These are phyloP conservation scores for Melanotaenia nigrans DNA, from an alignment of 2,797 vertebrate species.

Conservation along the genomic window DNA sequence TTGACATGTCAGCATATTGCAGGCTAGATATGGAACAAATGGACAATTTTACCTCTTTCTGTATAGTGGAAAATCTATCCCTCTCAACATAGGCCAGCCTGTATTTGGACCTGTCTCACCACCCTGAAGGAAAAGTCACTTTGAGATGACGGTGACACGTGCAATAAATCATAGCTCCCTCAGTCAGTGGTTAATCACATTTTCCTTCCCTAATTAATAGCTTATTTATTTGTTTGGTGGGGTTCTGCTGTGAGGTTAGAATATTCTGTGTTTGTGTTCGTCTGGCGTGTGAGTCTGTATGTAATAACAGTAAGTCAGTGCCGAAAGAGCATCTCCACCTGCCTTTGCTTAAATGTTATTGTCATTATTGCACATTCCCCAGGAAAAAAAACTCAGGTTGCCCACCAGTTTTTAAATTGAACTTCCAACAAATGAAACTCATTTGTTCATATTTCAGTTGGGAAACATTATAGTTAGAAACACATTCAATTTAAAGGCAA, in stretches of 20 bases:
- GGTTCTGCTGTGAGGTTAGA: conserved; percentile 36
- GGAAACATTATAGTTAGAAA: conserved; percentile 43
- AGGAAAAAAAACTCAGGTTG: conserved; percentile 22
- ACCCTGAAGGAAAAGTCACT: conserved; percentile 74
- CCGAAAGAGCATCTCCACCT: conserved; percentile 63
- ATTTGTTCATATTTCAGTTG: conserved; percentile 34
- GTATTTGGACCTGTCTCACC: conserved; percentile 72
- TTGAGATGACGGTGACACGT: conserved; percentile 79
- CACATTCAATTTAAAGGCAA: conserved; percentile 33
- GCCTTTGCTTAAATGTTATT: conserved; percentile 34
- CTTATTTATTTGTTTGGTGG: conserved; percentile 82
- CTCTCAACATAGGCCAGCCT: conserved; percentile 68
- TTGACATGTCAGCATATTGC: conserved; percentile 82
- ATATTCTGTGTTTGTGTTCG: conserved; percentile 33
- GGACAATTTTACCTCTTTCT: conserved; percentile 71
- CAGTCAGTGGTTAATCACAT: conserved; percentile 78
- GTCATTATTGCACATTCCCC: conserved; percentile 16
- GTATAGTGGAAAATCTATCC: conserved; percentile 73
- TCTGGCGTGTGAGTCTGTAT: conserved; percentile 23
- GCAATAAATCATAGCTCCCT: conserved; percentile 82
- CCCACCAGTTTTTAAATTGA: conserved; percentile 5
- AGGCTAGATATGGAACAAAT: conserved; percentile 77
- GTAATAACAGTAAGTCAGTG: conserved; percentile 15
- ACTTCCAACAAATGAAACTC: not conserved
- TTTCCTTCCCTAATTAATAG: conserved; percentile 84